Conservation (phyloP, 2,888 invertebrate species). For the Ophonus ardosiacus region DNA sequence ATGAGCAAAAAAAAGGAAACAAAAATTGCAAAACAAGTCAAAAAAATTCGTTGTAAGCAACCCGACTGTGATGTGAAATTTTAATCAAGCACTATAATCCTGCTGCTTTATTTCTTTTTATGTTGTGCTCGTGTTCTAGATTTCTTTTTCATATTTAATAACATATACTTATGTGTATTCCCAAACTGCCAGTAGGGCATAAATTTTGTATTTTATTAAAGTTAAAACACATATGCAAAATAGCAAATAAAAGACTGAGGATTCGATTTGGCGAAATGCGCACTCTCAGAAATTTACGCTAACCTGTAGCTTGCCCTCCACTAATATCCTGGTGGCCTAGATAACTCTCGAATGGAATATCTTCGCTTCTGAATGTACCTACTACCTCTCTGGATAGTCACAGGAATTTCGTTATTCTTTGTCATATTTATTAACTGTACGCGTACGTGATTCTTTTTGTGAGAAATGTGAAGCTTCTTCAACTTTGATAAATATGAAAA, state of each 20-base stretch:
- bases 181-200: not conserved
- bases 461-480: too few species aligned
- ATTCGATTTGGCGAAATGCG: conserved; percentile 22
- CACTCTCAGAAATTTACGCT: conserved; percentile 40
- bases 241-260: not conserved
- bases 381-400: not conserved
- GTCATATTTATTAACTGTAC: not conserved
- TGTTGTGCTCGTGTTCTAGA: not conserved
- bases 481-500: not conserved
- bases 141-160: conserved; percentile 3
- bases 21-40: not conserved
- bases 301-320: conserved; percentile 29
- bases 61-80: not conserved
- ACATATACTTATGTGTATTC: not conserved
- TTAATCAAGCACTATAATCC: not conserved
- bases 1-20: not conserved
- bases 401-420: not conserved
- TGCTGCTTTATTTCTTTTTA: not conserved
- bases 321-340: conserved; percentile 22
- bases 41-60: too few species aligned
- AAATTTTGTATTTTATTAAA: conserved; percentile 16
- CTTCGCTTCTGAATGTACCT: not conserved
- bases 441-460: not conserved
- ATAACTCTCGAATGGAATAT: not conserved
- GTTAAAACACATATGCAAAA: not conserved